phyloP scores from a whole-genome alignment of 2,113 vertebrate genomes.

The Mobula birostris region DNA sequence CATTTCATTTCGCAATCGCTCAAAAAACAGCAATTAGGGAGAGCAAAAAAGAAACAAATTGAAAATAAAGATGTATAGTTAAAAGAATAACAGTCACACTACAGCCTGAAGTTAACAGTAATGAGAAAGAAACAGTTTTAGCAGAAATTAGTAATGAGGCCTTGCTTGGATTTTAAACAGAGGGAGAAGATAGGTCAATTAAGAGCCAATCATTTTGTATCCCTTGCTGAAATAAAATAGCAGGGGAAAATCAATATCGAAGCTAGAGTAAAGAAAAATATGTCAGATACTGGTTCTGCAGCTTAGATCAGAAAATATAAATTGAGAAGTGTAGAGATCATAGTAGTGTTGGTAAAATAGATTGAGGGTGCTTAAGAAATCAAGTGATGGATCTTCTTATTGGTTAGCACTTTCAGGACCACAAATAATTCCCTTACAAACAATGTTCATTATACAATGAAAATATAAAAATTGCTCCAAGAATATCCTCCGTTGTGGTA shows the following conservation, averaged over 20 bases:
- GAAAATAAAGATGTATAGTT: neutral
- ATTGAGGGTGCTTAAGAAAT: neutral
- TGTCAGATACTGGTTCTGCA: neutral
- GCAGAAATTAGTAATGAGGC: no score
- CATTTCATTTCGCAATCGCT: neutral
- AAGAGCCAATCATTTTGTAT: neutral
- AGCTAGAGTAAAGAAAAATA: neutral
- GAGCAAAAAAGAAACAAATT: no score
- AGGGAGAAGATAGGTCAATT: neutral
- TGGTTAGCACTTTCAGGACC: neutral
- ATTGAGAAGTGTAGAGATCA: neutral
- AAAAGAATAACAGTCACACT: neutral
- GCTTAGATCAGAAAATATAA: neutral
- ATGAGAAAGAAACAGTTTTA: neutral
- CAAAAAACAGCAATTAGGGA: no score
- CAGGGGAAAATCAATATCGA: neutral
- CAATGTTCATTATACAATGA: neutral
- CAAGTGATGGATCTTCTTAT: neutral
- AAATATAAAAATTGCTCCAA: neutral
- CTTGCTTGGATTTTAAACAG: neutral
- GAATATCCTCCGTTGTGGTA: neutral
- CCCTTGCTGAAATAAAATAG: neutral
- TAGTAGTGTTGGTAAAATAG: neutral
- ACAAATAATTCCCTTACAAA: neutral
- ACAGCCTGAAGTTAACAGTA: neutral